Base-by-base conservation (phyloP, 2,888 invertebrate species). In the Artemia sinica region DNA sequence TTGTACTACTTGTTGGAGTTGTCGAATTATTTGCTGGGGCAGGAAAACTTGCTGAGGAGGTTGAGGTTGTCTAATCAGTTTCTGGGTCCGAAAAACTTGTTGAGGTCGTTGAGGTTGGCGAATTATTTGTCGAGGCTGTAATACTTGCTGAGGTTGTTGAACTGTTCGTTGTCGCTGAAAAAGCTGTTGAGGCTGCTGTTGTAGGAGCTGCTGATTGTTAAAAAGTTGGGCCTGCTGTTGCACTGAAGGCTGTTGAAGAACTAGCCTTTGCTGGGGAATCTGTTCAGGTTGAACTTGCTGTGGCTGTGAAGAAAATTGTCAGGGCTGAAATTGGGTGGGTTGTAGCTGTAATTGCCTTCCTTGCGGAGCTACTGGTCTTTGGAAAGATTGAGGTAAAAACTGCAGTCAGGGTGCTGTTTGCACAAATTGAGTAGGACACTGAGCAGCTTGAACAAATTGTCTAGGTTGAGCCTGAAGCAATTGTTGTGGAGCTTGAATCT, bases 301-400 rank as follows among this genome's bases (percentile, higher is more conserved):
- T 18, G 9, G n/a, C 11, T 58, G 63, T 58, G 63, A 9, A 10
- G 28, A n/a, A 58, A 58, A 11, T 58, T 58, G 63, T 58, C 28
- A 10, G 14, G n/a, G 63, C 63, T 58, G 63, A 28, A 58, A 10
- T 8, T 58, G 63, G 2, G 63, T n/a, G 2, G 8, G 63, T 18
- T 58, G n/a, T 58, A n/a, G 14, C 63, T 58, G 63, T 58, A 58
- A n/a, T n/a, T 18, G 63, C 63, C 28, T n/a, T n/a, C 63, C 14
- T 58, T 58, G 63, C 12, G n/a, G 63, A 58, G 63, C 63, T 58
- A 41, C 41, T 41, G 41, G 41, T 41, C 41, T 41, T 41, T 41
- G 41, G 1, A 41, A 41, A 0, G 41, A 41, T 41, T 41, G 41
- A 41, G 41, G 41, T 41, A 18, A 18, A 18, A 18, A 18, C 18